Base-by-base conservation (phyloP, 2,888 invertebrate species). In the Stenodera caucasica region DNA sequence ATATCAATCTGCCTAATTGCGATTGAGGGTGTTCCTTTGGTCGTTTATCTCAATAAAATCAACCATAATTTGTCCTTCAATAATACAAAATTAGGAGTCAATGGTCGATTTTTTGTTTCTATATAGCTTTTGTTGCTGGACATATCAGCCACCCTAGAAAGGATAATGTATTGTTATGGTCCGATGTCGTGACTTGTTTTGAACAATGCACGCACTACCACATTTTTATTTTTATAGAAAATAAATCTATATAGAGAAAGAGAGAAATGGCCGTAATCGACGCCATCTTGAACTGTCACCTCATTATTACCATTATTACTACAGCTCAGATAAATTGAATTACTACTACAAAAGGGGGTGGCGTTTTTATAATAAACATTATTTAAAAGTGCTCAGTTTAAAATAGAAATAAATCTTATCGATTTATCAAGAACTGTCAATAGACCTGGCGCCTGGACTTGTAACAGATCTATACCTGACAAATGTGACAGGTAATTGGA, bases 141-240 rank as follows among this genome's bases (percentile, higher is more conserved):
- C n/a, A n/a, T n/a, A n/a, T n/a, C n/a, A 58, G 55, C 69, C 65
- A 58, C 66, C 70, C 45, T 21, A 67, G 67, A 63, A 67, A 60
- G 70, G 67, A 71, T 70, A 70, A 73, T 66, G 70, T 67, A 72
- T 72, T 69, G 71, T 73, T 72, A 74, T 72, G 66, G 72, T 52
- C 52, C 49, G 57, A 74, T 74, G 57, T 67, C 74, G 74, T 74
- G 74, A 74, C 74, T 59, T 33, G 57, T n/a, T 49, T 54, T 53
- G 59, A 52, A 51, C 58, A 64, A 61, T 68, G 61, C 68, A 69
- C 70, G 70, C 69, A 67, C 63, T 57, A 49, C 64, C 35, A 26
- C 3, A 26, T 5, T 35, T 6, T 3, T 1, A 14, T 11, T 2
- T 33, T n/a, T 40, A 40, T 18, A 40, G 5, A 6, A 12, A 12